A percentile compares a stretch with the other conserved stretches of the same genome.
Conservation (phyloP, 2,797 vertebrate genomes). For the Poecilia picta region DNA sequence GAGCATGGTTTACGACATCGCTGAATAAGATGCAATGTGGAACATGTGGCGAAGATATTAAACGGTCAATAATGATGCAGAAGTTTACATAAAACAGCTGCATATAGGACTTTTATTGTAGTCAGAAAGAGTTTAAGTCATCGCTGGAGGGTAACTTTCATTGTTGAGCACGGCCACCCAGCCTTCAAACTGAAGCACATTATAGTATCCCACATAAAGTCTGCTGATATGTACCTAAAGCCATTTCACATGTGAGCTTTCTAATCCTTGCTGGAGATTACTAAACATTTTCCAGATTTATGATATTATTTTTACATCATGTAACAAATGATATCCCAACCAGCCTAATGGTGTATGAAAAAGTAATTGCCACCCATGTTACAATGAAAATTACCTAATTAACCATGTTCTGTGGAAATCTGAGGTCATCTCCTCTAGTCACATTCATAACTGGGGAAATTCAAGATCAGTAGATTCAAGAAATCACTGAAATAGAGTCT, state of each 20-base stretch:
- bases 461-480: no score
- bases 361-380: no score
- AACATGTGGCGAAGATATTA: slow-evolving; percentile 28
- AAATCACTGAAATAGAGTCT: no score
- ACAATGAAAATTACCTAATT: no score
- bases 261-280: background rate
- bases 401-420: no score
- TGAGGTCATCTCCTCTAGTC: no score
- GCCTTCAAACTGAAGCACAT: slow-evolving; percentile 13
- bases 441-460: no score
- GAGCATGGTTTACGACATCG: slow-evolving; percentile 14
- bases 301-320: background rate
- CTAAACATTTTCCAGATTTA: background rate
- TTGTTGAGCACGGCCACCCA: slow-evolving; percentile 37
- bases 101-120: slow-evolving; percentile 32
- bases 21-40: slow-evolving; percentile 12
- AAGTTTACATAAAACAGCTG: slow-evolving; percentile 12
- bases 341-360: no score
- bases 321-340: background rate
- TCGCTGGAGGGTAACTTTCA: slow-evolving; percentile 34
- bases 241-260: slow-evolving; percentile 3
- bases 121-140: slow-evolving; percentile 23
- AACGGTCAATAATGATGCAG: slow-evolving; percentile 26
- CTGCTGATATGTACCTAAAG: slow-evolving; percentile 16
- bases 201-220: background rate